Evolutionary conservation across 1,140 invertebrate genomes (phyloP).

Genomic region (Metopolophium dirhodum): DNA sequence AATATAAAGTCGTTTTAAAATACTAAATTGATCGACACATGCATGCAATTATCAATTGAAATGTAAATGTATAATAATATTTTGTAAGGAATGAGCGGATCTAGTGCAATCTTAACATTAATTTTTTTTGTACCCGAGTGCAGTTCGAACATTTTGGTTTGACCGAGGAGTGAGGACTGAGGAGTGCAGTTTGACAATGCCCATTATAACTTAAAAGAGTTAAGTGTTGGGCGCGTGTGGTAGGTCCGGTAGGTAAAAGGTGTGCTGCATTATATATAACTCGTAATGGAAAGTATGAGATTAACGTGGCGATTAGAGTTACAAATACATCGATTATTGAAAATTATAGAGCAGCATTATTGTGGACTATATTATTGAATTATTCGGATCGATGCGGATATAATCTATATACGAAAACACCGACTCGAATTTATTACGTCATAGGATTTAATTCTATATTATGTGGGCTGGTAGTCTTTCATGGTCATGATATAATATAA

Average conservation of each 20-base stretch:
- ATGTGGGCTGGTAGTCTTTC: constrained; percentile 14
- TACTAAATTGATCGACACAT: background rate
- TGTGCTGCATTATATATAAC: background rate
- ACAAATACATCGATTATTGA: background rate
- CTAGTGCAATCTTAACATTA: background rate
- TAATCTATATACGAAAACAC: background rate
- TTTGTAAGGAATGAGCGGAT: background rate
- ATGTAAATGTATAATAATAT: background rate
- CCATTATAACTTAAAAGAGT: background rate
- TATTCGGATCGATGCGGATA: background rate
- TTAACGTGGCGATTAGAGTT: background rate
- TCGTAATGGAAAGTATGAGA: background rate
- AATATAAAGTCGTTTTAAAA: background rate
- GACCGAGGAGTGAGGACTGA: background rate
- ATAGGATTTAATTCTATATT: background rate
- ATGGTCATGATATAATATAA: background rate
- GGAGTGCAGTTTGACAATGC: background rate
- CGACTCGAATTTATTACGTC: background rate
- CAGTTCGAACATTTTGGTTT: background rate
- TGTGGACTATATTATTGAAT: background rate
- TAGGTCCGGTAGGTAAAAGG: background rate
- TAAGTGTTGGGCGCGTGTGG: background rate
- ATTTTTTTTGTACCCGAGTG: background rate
- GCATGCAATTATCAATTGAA: background rate
- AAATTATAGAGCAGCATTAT: background rate